phyloP scores from a whole-genome alignment of 2,888 invertebrate species.

The Ophonus ardosiacus region DNA sequence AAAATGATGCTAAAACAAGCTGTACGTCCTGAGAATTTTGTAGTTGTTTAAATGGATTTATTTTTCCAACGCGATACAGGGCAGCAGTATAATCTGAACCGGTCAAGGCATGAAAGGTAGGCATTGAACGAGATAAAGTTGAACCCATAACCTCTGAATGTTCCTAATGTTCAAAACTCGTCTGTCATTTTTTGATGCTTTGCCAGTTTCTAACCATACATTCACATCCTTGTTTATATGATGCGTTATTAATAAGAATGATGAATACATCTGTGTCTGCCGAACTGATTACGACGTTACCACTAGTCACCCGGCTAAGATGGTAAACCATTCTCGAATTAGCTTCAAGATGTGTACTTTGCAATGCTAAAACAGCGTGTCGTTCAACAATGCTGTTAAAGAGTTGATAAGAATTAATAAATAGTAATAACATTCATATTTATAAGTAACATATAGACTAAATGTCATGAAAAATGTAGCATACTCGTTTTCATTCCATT shows the following conservation, averaged over 20 bases:
- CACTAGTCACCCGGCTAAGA: not conserved
- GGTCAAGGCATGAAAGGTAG: not conserved
- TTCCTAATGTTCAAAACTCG: not conserved
- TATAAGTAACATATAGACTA: not conserved
- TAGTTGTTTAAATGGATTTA: not conserved
- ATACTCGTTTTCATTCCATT: not conserved
- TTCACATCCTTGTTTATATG: not conserved
- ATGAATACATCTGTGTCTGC: not conserved
- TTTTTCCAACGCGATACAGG: not conserved
- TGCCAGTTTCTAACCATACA: not conserved
- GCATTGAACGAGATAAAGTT: too few relatives aligned
- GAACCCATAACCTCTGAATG: not conserved
- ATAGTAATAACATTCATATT: not conserved
- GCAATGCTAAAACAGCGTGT: not conserved
- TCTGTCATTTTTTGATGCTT: not conserved
- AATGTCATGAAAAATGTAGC: not conserved
- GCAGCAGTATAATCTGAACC: not conserved
- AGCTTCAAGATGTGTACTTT: not conserved
- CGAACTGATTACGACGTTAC: not conserved
- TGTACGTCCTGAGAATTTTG: not conserved
- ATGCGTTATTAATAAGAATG: not conserved
- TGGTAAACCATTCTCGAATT: not conserved
- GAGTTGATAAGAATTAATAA: not conserved
- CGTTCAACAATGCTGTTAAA: not conserved
- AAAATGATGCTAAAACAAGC: not conserved